Base-by-base conservation (phyloP, 2,888 invertebrate genomes). In the Agriotes lineatus region DNA sequence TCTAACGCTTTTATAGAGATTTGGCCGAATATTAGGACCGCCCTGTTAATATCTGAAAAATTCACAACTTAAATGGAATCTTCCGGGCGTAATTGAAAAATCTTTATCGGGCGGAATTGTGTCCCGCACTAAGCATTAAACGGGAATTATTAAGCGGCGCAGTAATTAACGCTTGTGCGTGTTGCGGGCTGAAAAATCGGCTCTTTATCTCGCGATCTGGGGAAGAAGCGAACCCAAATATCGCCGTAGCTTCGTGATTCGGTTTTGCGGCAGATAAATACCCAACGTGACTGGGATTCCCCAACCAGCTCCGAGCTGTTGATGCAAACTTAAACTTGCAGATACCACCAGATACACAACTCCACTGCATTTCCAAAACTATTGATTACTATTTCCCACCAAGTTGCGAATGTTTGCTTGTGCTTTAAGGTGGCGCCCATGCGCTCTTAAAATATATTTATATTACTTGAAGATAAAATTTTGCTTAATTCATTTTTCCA, bases 251-350 rank as follows among this genome's bases (percentile, higher is more conserved):
- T 72, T 65, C 60, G 60, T 30, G 30, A 56, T 69, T 71, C 25
- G 64, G 58, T 64, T 63, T 44, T 57, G 10, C 50, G 48, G 54
- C 57, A 65, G 56, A 45, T 65, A 69, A 69, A 64, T 65, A 54
- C 37, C 35, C 60, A 61, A 70, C 70, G 66, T 67, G 70, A 70
- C 66, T 67, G 67, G 70, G 69, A 72, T 71, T 70, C 7, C 72
- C 71, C 71, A 71, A 69, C 67, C 39, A 48, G 54, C 37, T 61
- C 54, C 67, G 71, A 71, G 68, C 62, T 71, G 63, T 57, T 59
- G 63, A 69, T 69, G 69, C 39, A 37, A 57, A 52, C 18, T 1
- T 25, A 52, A 52, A 52, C 16, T 56, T 56, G 12, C 19, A 14
- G 56, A 39, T 35, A 39, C n/a, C 35, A 35, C 56, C 35, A 37